Conservation (phyloP, 2,888 invertebrate species). For the Orthosia gothica region DNA sequence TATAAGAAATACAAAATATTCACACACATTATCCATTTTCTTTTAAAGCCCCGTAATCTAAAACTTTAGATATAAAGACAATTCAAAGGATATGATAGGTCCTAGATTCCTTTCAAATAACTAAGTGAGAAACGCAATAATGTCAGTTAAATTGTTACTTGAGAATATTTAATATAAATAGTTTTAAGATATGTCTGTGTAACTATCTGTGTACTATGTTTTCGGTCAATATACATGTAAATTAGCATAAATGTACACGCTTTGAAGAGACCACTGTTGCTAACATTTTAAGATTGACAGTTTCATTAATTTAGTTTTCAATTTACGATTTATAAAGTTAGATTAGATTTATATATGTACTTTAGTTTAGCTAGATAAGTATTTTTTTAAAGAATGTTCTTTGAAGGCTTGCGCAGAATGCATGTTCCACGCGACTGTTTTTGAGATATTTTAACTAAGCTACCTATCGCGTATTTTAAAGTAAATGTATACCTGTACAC, state of each 20-base stretch:
- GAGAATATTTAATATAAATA: conserved; percentile 69
- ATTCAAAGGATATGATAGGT: conserved; percentile 53
- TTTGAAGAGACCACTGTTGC: conserved; percentile 28
- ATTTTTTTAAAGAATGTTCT: conserved; percentile 28
- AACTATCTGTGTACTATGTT: conserved; percentile 45
- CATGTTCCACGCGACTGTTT: conserved; percentile 4
- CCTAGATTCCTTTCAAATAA: conserved; percentile 57
- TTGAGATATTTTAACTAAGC: conserved; percentile 1
- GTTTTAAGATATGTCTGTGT: conserved; percentile 69
- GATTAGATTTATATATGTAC: conserved; percentile 24
- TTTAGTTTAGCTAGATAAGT: conserved; percentile 34
- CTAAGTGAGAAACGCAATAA: conserved; percentile 88
- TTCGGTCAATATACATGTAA: conserved; percentile 54
- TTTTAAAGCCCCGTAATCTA: conserved; percentile 34
- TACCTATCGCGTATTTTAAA: not conserved
- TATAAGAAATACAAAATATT: too few species aligned
- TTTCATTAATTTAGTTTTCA: conserved; percentile 9
- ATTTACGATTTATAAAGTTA: conserved; percentile 20
- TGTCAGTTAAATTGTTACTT: conserved; percentile 81
- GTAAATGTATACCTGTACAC: not conserved
- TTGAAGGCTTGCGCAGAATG: conserved; percentile 42
- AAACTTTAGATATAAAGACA: conserved; percentile 40
- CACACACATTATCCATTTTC: conserved; percentile 36
- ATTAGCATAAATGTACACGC: conserved; percentile 42
- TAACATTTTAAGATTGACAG: conserved; percentile 22